phyloP scores from a whole-genome alignment of 2,888 invertebrate genomes.

The Archips xylosteana region DNA sequence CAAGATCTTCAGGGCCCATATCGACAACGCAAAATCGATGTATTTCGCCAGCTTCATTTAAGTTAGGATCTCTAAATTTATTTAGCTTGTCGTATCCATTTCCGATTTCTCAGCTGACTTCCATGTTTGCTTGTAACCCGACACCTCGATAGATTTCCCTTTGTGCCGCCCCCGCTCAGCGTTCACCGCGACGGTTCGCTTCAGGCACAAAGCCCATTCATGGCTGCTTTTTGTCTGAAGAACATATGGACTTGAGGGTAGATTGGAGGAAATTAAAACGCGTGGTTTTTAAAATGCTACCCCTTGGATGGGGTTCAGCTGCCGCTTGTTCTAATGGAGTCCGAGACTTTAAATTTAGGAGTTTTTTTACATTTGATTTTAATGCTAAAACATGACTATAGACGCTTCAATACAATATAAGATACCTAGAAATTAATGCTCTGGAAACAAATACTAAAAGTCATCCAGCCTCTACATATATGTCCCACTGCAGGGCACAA shows the following conservation, averaged over 20 bases:
- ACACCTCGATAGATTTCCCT: constrained; percentile 57
- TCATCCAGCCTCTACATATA: too few relatives aligned
- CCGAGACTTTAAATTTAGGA: background rate
- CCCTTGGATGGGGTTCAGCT: constrained; percentile 24
- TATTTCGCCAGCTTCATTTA: background rate
- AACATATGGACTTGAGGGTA: constrained; percentile 40
- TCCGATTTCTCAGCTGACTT: constrained; percentile 47
- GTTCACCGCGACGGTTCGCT: constrained; percentile 32
- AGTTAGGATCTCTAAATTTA: constrained; percentile 1
- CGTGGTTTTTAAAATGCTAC: constrained; percentile 28
- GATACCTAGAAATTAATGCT: too few relatives aligned
- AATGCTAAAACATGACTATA: too few relatives aligned
- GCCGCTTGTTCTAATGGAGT: background rate
- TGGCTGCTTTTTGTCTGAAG: constrained; percentile 36
- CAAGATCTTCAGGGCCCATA: background rate
- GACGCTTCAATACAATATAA: too few relatives aligned
- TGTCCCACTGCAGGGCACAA: too few relatives aligned
- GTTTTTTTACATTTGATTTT: background rate
- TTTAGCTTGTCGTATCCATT: constrained; percentile 36
- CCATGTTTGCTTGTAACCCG: constrained; percentile 58
- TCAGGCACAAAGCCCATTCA: constrained; percentile 38
- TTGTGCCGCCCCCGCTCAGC: constrained; percentile 35
- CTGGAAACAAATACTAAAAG: too few relatives aligned
- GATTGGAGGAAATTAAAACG: constrained; percentile 38
- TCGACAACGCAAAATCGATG: background rate